Base-by-base conservation (phyloP, 2,113 vertebrate genomes). In the Oenanthe oenanthe region DNA sequence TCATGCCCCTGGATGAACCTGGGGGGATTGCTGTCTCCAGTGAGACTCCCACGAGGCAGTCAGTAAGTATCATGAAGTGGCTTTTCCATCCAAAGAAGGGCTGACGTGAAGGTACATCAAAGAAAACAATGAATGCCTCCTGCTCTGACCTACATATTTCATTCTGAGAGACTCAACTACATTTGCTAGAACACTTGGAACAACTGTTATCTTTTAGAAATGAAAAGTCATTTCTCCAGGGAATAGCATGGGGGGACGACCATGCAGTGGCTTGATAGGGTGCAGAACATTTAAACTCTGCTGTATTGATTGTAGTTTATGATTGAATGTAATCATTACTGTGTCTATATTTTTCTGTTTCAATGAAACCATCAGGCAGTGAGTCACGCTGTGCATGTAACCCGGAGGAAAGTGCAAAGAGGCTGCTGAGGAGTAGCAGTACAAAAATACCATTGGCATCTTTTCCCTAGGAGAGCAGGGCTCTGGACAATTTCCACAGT, bases 141-240 rank as follows among this genome's bases (percentile, higher is more conserved):
- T 87, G 88, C 93, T 94, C 91, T 97, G 94, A 97, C 95, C 95
- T 97, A 96, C 89, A 97, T 94, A 96, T 78, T 95, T 95, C 81
- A 86, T 92, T 97, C 82, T 79, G 70, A 93, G 79, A 92, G 60
- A 81, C 90, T 94, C 93, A 57, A 57, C 78, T 95, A 81, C 93
- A 94, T 91, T 87, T 95, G 86, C 87, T 92, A 71, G 85, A 92
- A 94, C 85, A 60, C 75, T 94, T 84, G 83, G 93, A 95, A 96
- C 79, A 94, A 95, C 90, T 94, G 90, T 91, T 96, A 73, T 91
- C 81, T 85, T 85, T 85, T 70, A 95, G 87, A 96, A 97, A 92
- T 82, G 81, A 91, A 92, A 97, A 95, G 85, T 80, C 56, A 48
- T 94, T 96, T 96, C 92, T 94, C 53, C 34, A 6, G 85, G 85